These are phyloP conservation scores for Mellivora capensis DNA, from an alignment of 2,113 vertebrate species.

Conservation along the genomic window DNA sequence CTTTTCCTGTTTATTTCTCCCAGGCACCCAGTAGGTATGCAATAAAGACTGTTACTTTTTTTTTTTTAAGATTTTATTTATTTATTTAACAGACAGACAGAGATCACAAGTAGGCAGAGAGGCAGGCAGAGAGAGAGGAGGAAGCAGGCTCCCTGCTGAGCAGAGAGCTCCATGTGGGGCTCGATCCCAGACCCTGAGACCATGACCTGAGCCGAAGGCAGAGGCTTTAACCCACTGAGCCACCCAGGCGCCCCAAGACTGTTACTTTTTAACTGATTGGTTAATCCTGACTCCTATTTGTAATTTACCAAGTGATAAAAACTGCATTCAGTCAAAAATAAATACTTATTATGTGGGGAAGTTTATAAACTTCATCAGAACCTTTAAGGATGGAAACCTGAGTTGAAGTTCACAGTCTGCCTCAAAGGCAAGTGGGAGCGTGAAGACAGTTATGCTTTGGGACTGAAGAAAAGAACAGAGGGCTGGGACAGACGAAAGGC, in stretches of 20 bases:
- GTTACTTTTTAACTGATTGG: not conserved
- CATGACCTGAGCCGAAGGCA: too few species aligned
- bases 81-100: too few species aligned
- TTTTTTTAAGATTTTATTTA: too few species aligned
- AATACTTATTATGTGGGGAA: not conserved
- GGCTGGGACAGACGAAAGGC: not conserved
- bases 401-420: not conserved
- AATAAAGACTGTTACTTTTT: not conserved
- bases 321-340: not conserved
- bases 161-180: too few species aligned
- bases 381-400: not conserved
- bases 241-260: too few species aligned
- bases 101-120: too few species aligned
- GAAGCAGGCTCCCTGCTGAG: too few species aligned
- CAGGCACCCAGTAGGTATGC: not conserved
- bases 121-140: too few species aligned
- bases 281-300: not conserved
- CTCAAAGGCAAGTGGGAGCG: not conserved
- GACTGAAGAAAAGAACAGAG: not conserved
- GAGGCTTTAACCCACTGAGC: too few species aligned
- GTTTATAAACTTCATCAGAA: not conserved
- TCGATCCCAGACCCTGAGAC: too few species aligned
- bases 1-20: not conserved
- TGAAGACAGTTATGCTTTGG: not conserved
- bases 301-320: not conserved